Conservation (phyloP, 1,140 invertebrate species). For the Pinna nobilis region DNA sequence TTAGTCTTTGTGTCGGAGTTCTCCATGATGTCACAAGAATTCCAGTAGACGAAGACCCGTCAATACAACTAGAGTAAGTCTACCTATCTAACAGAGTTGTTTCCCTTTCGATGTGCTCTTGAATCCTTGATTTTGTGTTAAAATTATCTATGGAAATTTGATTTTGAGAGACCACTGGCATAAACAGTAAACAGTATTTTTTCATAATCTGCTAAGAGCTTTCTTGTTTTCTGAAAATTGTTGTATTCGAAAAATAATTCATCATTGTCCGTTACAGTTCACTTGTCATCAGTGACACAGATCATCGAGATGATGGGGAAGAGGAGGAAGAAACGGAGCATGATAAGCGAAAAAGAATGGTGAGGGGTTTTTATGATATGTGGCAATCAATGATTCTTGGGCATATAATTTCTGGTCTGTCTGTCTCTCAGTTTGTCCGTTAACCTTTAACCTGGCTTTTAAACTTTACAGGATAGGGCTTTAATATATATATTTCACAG, state of each 20-base stretch:
- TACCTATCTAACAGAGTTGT: not conserved
- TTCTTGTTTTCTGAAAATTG: not conserved
- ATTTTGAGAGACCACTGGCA: not conserved
- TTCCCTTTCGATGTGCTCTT: not conserved
- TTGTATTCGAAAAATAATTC: not conserved
- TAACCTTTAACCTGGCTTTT: no score
- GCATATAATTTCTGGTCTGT: no score
- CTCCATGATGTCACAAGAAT: conserved; percentile 86
- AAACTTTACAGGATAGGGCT: no score
- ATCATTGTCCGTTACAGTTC: conserved; percentile 39
- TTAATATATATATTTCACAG: no score
- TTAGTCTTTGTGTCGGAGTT: conserved; percentile 87
- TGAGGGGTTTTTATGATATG: conserved; percentile 26
- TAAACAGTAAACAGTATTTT: not conserved
- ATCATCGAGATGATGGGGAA: conserved; percentile 27
- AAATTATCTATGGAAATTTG: not conserved
- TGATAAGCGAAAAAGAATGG: conserved; percentile 66
- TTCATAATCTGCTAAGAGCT: not conserved
- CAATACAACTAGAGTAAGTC: conserved; percentile 82
- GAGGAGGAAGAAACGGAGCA: conserved; percentile 65
- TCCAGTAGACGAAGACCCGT: conserved; percentile 81
- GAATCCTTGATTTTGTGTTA: not conserved
- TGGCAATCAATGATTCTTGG: not conserved
- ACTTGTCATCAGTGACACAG: conserved; percentile 33
- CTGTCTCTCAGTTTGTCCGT: not conserved